Conservation (phyloP, 2,888 invertebrate genomes). For the Andrena chrysosceles region DNA sequence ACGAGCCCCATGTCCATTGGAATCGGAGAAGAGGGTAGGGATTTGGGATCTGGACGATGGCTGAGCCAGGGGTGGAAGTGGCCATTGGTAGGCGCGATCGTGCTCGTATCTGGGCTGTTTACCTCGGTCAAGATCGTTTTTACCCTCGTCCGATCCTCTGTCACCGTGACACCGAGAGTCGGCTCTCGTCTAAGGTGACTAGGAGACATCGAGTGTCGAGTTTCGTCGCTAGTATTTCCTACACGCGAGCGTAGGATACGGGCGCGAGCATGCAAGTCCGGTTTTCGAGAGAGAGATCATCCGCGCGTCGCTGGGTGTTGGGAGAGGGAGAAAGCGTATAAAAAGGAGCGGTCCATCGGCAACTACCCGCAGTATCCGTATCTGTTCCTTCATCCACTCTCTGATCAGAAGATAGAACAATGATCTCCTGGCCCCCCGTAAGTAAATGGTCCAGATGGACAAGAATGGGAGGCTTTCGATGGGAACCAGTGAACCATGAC, state of each 20-base stretch:
- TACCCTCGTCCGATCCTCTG: not conserved
- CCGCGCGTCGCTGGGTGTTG: conserved; percentile 37
- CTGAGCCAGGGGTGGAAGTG: too few relatives aligned
- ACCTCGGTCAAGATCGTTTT: conserved; percentile 5
- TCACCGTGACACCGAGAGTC: conserved; percentile 40
- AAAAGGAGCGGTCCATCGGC: conserved; percentile 77
- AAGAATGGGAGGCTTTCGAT: not conserved
- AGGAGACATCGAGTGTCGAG: conserved; percentile 27
- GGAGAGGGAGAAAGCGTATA: conserved; percentile 82
- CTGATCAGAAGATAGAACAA: conserved; percentile 59
- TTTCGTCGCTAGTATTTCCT: conserved; percentile 58
- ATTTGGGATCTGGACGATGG: too few relatives aligned
- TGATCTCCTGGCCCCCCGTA: conserved; percentile 73
- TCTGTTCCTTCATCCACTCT: conserved; percentile 64
- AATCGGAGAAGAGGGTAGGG: too few relatives aligned
- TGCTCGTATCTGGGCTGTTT: not conserved
- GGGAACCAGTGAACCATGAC: conserved; percentile 38
- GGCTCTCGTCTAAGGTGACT: conserved; percentile 16
- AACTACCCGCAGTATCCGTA: conserved; percentile 75
- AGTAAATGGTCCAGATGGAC: conserved; percentile 63
- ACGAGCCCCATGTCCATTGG: not conserved
- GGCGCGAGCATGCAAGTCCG: conserved; percentile 61
- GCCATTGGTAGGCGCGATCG: too few relatives aligned
- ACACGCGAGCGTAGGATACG: conserved; percentile 64
- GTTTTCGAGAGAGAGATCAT: conserved; percentile 69